Evolutionary conservation across 2,113 vertebrate genomes (phyloP).

Genomic region (Rhinopomastus cyanomelas): DNA sequence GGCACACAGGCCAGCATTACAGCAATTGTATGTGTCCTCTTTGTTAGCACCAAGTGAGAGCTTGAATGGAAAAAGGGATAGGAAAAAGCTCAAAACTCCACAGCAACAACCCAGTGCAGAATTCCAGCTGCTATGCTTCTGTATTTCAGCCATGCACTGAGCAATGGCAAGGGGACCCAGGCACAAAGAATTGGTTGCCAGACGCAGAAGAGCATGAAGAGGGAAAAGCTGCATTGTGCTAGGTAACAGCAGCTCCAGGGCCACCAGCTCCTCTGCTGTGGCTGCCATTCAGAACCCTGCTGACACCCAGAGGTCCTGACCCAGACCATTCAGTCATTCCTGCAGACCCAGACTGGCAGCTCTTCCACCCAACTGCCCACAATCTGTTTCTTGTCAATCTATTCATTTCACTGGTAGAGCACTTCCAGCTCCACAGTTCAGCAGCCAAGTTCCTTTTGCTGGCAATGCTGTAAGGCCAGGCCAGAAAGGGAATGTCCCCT

Average conservation of each 20-base stretch:
- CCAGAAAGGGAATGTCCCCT: not conserved
- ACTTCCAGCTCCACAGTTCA: not conserved
- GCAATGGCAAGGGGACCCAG: not conserved
- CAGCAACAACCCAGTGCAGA: not conserved
- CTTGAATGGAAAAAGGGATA: rapidly evolving
- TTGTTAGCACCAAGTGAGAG: not conserved
- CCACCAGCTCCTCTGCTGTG: not conserved
- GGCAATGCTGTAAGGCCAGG: not conserved
- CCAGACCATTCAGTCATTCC: not conserved
- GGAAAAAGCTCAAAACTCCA: not conserved
- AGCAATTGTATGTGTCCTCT: not conserved
- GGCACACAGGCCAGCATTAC: not conserved
- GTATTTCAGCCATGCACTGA: not conserved
- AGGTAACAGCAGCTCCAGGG: not conserved
- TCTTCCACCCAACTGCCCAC: not conserved
- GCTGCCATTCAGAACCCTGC: not conserved
- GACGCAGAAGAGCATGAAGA: not conserved
- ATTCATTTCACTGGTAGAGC: not conserved
- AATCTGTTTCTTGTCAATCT: slow-evolving; percentile 4
- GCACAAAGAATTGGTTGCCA: not conserved
- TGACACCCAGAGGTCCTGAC: not conserved
- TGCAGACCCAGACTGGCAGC: not conserved
- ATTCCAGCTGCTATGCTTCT: not conserved
- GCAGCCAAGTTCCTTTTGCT: slow-evolving; percentile 19
- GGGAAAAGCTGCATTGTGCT: not conserved